Evolutionary conservation across 1,140 invertebrate genomes (phyloP).

Genomic region (Littorina saxatilis): DNA sequence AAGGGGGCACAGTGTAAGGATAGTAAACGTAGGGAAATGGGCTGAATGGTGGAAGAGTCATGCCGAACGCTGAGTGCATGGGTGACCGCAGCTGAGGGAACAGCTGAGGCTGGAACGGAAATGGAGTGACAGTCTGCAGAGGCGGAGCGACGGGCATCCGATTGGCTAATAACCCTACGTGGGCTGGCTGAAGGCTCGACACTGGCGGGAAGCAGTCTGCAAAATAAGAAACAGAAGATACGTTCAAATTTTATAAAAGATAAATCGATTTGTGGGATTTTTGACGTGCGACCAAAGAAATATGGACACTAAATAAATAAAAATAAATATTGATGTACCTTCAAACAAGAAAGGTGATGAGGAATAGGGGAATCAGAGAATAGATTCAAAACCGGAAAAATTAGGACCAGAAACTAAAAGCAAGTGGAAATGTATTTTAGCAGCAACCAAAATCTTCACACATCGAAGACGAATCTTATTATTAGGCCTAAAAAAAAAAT

Average conservation of each 20-base stretch:
- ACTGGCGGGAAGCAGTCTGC: conserved; percentile 22
- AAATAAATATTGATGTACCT: too few species aligned
- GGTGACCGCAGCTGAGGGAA: conserved; percentile 27
- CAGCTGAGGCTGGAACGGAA: conserved; percentile 27
- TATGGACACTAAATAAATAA: too few species aligned
- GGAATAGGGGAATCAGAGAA: too few species aligned
- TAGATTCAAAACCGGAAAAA: too few species aligned
- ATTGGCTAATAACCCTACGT: conserved; percentile 24
- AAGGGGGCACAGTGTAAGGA: conserved; percentile 8
- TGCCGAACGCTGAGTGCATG: conserved; percentile 19
- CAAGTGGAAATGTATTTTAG: too few species aligned
- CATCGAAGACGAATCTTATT: too few species aligned
- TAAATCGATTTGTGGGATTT: too few species aligned
- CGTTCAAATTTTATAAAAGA: background rate
- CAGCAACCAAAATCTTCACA: too few species aligned
- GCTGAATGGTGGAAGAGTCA: background rate
- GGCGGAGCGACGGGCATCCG: conserved; percentile 14
- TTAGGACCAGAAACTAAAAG: too few species aligned
- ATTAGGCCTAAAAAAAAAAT: too few species aligned
- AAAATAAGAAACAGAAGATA: background rate
- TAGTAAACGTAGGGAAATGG: conserved; percentile 13
- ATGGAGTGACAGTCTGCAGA: conserved; percentile 23
- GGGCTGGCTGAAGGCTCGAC: conserved; percentile 8
- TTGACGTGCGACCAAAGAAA: too few species aligned
- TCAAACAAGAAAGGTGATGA: too few species aligned